Base-by-base conservation (phyloP, 2,888 invertebrate species). In the Trichogramma evanescens region DNA sequence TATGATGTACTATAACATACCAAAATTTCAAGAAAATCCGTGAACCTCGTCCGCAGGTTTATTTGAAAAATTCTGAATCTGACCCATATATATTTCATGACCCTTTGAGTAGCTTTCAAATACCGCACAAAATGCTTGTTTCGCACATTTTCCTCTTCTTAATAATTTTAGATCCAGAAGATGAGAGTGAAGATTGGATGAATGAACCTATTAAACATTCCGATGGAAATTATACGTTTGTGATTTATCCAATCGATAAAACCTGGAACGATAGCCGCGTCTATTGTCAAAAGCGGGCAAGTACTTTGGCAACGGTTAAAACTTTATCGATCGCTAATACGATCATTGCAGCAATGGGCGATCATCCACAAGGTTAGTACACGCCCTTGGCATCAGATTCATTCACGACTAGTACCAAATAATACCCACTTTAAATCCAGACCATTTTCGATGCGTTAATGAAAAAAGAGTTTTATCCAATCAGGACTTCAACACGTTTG, bases 321-420 rank as follows among this genome's bases (percentile, higher is more conserved):
- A 63, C 65, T 56, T 60, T 66, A 45, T 63, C 66, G 13, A 54
- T 65, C 8, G 66, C 68, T 3, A 65, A 67, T 50, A 44, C 67
- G 48, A 69, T 71, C 40, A 65, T 70, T 54, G 66, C 69, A 49
- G 69, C 69, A 7, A 71, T 71, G 70, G 69, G 69, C n/a, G 70
- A 71, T 67, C 71, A 70, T 64, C 69, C 69, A 4, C 66, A 65
- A 55, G 67, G 68, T 67, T 59, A 40, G n/a, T 39, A 26, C 26
- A 26, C 26, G 26, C 26, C 26, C 26, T 26, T 26, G 26, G 26
- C 3, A 26, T 26, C 26, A 2, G 3, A 26, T 26, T 26, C 26
- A 26, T 26, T 26, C 2, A 26, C 26, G 26, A 0, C 26, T 26
- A 26, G 26, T 26, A 2, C 26, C 26, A 26, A 26, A 26, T 26